A percentile compares a stretch with the other conserved stretches of the same genome.
Conservation (phyloP, 2,113 vertebrate species). For the Ciconia stormi region DNA sequence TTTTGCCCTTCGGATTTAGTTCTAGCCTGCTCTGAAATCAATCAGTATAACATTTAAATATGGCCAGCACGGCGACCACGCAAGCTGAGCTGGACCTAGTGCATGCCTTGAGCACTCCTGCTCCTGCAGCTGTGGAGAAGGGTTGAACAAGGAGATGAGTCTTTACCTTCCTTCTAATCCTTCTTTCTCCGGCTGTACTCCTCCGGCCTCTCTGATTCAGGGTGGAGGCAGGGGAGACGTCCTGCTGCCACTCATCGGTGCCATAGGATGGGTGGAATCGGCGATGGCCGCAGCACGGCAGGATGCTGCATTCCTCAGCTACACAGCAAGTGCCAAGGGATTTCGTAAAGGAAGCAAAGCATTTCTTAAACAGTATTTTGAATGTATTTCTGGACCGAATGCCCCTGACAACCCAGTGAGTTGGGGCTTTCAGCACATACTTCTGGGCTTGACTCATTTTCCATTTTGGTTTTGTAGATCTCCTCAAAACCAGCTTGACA, state of each 20-base stretch:
- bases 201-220: background rate
- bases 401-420: background rate
- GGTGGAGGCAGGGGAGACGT: background rate
- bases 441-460: slow-evolving; percentile 20
- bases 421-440: slow-evolving; percentile 29
- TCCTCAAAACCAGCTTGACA: background rate
- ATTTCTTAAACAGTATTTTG: background rate
- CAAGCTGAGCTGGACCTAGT: background rate
- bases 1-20: background rate
- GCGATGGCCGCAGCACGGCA: background rate
- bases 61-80: background rate
- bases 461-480: background rate
- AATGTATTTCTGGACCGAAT: slow-evolving; percentile 11
- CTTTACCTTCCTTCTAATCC: background rate
- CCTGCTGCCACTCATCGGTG: background rate
- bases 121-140: background rate
- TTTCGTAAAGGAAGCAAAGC: background rate
- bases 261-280: background rate
- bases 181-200: background rate
- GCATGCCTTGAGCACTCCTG: fast-evolving
- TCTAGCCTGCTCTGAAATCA: background rate
- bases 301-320: background rate
- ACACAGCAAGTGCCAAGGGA: background rate
- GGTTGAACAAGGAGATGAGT: background rate
- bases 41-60: background rate